phyloP scores from a whole-genome alignment of 2,888 invertebrate species.

The Pachydiplax longipennis region DNA sequence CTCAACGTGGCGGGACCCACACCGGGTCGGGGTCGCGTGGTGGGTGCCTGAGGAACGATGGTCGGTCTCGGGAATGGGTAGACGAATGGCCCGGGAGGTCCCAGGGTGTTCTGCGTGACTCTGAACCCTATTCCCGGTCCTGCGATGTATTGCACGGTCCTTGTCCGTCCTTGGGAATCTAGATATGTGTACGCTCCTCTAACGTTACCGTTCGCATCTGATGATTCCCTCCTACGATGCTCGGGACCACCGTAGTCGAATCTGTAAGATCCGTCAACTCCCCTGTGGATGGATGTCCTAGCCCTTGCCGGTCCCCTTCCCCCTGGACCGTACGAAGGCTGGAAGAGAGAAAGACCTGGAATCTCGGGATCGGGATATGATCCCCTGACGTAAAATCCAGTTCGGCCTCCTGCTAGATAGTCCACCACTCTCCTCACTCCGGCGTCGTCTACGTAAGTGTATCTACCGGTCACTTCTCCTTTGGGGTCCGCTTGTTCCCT shows the following conservation, averaged over 20 bases:
- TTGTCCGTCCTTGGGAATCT: slow-evolving; percentile 79
- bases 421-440: slow-evolving; percentile 79
- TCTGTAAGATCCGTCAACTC: slow-evolving; percentile 76
- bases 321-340: slow-evolving; percentile 63
- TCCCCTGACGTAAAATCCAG: slow-evolving; percentile 76
- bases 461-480: slow-evolving; percentile 69
- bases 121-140: slow-evolving; percentile 81
- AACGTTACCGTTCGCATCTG: slow-evolving; percentile 73
- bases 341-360: slow-evolving; percentile 61
- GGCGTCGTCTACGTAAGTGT: slow-evolving; percentile 76
- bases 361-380: slow-evolving; percentile 26
- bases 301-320: slow-evolving; percentile 70
- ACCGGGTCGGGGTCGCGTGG: slow-evolving; percentile 5
- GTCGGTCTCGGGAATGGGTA: slow-evolving; percentile 30
- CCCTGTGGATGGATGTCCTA: slow-evolving; percentile 74
- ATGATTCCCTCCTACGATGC: slow-evolving; percentile 67
- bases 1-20: not conserved
- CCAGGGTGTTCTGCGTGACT: slow-evolving; percentile 60
- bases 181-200: slow-evolving; percentile 80
- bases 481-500: slow-evolving; percentile 71
- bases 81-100: slow-evolving; percentile 7
- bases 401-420: slow-evolving; percentile 77
- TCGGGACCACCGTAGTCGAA: slow-evolving; percentile 71
- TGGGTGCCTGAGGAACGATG: not conserved
- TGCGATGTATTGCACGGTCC: slow-evolving; percentile 79